These are phyloP conservation scores for Parelbella ahira DNA, from an alignment of 2,888 invertebrate genomes.

Conservation along the genomic window DNA sequence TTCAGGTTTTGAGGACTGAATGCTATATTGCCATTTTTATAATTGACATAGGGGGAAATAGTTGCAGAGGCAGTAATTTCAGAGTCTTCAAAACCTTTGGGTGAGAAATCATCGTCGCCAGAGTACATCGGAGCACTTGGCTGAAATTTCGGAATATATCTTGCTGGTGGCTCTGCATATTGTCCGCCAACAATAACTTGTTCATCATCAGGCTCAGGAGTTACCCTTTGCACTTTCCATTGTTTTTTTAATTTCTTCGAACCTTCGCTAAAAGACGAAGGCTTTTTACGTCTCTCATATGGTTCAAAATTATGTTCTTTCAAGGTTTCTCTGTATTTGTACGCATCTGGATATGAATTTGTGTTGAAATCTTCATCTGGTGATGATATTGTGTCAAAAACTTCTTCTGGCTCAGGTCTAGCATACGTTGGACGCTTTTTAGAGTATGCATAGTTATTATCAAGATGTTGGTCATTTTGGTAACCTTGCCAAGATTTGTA, in stretches of 20 bases:
- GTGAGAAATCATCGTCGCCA: constrained; percentile 40
- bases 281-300: constrained; percentile 40
- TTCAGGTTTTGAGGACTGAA: constrained; percentile 74
- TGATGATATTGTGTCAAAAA: constrained; percentile 31
- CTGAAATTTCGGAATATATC: constrained; percentile 47
- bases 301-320: constrained; percentile 31
- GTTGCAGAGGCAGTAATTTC: constrained; percentile 45
- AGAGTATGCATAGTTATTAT: constrained; percentile 40
- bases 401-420: constrained; percentile 36
- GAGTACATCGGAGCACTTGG: constrained; percentile 39
- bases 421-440: constrained; percentile 38
- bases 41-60: constrained; percentile 64
- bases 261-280: constrained; percentile 34
- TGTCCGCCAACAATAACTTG: constrained; percentile 58
- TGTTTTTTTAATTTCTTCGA: constrained; percentile 39
- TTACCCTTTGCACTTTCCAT: constrained; percentile 37
- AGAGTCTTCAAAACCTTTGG: constrained; percentile 39
- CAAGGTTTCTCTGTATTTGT: constrained; percentile 34
- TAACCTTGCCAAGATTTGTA: constrained; percentile 39
- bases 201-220: constrained; percentile 34
- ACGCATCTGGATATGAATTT: constrained; percentile 39
- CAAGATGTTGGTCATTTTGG: constrained; percentile 35
- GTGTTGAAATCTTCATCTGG: constrained; percentile 37
- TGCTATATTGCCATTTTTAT: constrained; percentile 69
- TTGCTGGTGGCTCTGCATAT: constrained; percentile 68